Evolutionary conservation across 2,797 vertebrate genomes (phyloP), one percentile per base, ranked within the genome.

Genomic region (Sebastes taczanowskii): DNA sequence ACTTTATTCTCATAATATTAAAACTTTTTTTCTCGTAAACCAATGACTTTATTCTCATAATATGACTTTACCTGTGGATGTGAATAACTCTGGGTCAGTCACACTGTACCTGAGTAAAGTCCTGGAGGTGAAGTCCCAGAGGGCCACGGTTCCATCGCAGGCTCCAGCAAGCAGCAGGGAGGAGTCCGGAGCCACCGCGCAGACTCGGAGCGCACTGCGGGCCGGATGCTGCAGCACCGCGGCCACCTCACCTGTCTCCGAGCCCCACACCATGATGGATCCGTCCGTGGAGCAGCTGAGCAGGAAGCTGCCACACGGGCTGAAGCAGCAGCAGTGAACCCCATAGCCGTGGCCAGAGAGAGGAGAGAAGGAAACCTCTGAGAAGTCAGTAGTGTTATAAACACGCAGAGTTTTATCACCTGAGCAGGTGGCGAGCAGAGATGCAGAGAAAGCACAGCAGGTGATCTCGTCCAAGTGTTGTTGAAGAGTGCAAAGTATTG

Each of bases 281-380:
- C 96, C 97, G 11, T 98, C 97, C 5, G 97, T 97, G 30, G 97
- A 98, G 88, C 97, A 97, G 0, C 97, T 97, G 35, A 97, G 94
- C 88, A 98, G 87, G 84, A 90, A 1, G 0, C 75, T 65, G 2
- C 97, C 96, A 2, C 96, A 96, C 0, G 93, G 79, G 3, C 96
- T 97, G 92, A 99, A 98, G 90, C 97, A 95, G 94, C 97, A 97
- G 87, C 97, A 96, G 92, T 97, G 97, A 7, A 97, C 96, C 0
- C 95, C 94, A 1, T 97, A 98, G 0, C 87, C 83, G 56, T 98
- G 97, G 1, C 95, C 95, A 13, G 75, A 86, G 22, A 98, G 64
- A 0, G 97, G 97, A 0, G 97, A 98, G 81, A 94, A 96, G 0
- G 94, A 91, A 0, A 96, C 92, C 90, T 98, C 96, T 0, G 77